Evolutionary conservation across 2,797 vertebrate species (phyloP).

Genomic region (Hydrophis major): DNA sequence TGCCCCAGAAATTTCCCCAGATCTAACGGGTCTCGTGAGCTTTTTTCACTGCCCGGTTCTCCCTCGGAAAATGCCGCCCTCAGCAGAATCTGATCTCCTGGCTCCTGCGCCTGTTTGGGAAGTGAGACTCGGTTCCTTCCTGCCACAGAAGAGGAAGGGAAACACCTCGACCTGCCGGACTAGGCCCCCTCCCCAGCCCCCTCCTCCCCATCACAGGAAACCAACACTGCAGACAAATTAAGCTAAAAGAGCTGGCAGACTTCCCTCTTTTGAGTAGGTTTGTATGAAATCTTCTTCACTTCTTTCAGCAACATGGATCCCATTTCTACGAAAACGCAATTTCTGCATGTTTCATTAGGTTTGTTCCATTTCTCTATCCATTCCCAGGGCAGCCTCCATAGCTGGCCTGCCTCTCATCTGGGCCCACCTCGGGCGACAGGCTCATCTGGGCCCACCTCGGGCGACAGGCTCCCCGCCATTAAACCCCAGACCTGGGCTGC

Average conservation of each 20-base stretch:
- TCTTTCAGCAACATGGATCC: neutral
- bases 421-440: rapidly evolving
- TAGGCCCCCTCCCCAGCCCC: neutral
- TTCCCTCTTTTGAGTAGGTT: neutral
- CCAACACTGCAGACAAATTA: neutral
- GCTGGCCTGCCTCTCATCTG: neutral
- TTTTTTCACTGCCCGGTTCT: neutral
- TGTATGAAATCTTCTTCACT: neutral
- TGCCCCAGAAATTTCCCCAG: neutral
- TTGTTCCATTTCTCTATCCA: neutral
- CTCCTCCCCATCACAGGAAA: neutral
- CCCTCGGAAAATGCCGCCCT: neutral
- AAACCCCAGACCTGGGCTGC: neutral
- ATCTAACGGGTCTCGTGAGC: neutral
- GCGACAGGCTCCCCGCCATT: neutral
- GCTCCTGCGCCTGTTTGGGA: neutral
- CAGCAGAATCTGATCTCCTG: neutral
- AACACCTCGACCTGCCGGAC: neutral
- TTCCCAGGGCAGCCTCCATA: neutral
- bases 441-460: neutral
- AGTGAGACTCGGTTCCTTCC: neutral
- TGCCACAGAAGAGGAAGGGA: neutral
- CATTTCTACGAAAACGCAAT: neutral
- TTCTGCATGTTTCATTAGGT: neutral
- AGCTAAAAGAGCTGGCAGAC: neutral